These are phyloP conservation scores for Cottus gobio DNA, from an alignment of 2,113 vertebrate genomes.

Conservation along the genomic window DNA sequence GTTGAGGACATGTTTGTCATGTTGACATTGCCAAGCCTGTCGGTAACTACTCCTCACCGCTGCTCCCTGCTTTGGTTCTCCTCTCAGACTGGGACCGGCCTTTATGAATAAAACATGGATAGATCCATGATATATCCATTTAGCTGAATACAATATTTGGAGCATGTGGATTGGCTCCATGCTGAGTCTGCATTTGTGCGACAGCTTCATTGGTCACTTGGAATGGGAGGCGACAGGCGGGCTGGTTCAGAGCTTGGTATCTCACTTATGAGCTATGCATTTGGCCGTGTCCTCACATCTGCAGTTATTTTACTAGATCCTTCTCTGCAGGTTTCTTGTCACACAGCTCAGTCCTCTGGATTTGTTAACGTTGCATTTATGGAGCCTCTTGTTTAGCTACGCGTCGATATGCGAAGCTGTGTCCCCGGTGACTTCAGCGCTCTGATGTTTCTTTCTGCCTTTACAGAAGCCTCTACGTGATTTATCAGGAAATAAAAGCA, in stretches of 20 bases:
- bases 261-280: conserved; percentile 44
- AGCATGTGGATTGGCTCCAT: conserved; percentile 29
- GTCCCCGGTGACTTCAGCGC: background rate
- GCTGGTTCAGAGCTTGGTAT: conserved; percentile 46
- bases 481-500: conserved; percentile 44
- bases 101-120: conserved; percentile 61
- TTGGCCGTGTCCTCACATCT: conserved; percentile 22
- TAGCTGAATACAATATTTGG: conserved; percentile 60
- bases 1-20: background rate
- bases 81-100: conserved; percentile 22
- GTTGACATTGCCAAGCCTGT: background rate
- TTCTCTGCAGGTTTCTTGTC: conserved; percentile 25
- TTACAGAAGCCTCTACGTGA: conserved; percentile 28
- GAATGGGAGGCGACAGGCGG: conserved; percentile 49
- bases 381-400: conserved; percentile 45
- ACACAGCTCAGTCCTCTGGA: conserved; percentile 16
- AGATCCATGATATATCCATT: conserved; percentile 43
- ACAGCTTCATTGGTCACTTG: conserved; percentile 54
- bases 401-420: conserved; percentile 19
- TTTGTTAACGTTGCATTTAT: conserved; percentile 47
- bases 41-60: no score
- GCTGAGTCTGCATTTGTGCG: conserved; percentile 59
- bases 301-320: conserved; percentile 33
- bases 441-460: conserved; percentile 6
- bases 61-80: background rate